Evolutionary conservation across 1,140 invertebrate species (phyloP), one percentile per base, ranked within the genome.

Genomic region (Drosophila sechellia): DNA sequence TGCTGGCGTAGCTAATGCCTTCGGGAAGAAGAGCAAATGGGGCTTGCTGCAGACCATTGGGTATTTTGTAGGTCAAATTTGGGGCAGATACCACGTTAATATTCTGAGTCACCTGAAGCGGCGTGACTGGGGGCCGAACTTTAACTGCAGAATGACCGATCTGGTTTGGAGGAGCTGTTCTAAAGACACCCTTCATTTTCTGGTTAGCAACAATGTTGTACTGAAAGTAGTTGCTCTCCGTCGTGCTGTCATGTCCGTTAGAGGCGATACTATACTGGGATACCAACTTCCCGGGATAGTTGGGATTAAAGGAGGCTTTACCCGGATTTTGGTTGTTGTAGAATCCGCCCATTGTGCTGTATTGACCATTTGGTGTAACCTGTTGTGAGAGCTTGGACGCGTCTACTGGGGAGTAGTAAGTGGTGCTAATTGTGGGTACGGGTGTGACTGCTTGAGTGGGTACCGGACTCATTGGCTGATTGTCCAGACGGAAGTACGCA

Each of bases 301-400:
- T 77, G 12, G 57, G 22, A 17, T 39, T 73, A 8, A 55, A 45
- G 8, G 78, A 43, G 3, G 27, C 25, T n/a, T 71, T 61, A 3
- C 81, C 59, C 10, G 40, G 3, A 2, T 34, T 20, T 35, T 80
- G 79, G 42, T 79, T 87, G 45, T 94, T 94, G 57, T 92, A 94
- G 90, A 94, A 94, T 37, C 94, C 94, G 40, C 94, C 94, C 77
- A 93, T 91, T 40, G 92, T 92, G 60, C 91, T 92, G 43, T 93
- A 92, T 15, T 93, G 92, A 37, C 92, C 92, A 69, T 93, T 92
- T 3, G 84, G 65, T 4, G 90, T 91, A 8, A 84, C 79, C 50
- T 79, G 79, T 2, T 75, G 61, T 2, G 45, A 20, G 4, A 61
- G 63, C 40, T 72, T 84, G 1, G 65, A 56, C 0, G 65, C 43